Percentiles rank a stretch among this genome's conserved stretches.
phyloP scores from a whole-genome alignment of 1,140 invertebrate species.

The Planococcus citri region DNA sequence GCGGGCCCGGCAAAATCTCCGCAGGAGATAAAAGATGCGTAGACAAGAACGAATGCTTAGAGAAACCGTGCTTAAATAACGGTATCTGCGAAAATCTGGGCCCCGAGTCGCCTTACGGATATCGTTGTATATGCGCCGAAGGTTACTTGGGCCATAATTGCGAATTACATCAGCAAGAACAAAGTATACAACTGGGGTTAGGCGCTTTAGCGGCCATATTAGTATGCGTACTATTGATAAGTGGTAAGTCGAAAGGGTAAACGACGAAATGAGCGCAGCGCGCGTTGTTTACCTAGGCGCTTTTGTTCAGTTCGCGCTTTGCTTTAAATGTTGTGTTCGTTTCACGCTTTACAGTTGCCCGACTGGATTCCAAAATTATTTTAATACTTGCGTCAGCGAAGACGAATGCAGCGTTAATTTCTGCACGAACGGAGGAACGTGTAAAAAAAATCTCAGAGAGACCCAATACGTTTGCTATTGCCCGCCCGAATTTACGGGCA shows the following conservation, averaged over 20 bases:
- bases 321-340: not conserved
- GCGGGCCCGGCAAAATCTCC: constrained; percentile 78
- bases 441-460: constrained; percentile 52
- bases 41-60: constrained; percentile 87
- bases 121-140: constrained; percentile 67
- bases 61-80: constrained; percentile 81
- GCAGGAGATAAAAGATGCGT: constrained; percentile 78
- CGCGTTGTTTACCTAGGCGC: not conserved
- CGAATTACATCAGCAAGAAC: constrained; percentile 80
- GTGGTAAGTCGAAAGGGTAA: constrained; percentile 58
- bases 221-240: constrained; percentile 84
- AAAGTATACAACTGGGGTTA: constrained; percentile 84
- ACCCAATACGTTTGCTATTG: constrained; percentile 62
- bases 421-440: constrained; percentile 59
- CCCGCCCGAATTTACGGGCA: constrained; percentile 57
- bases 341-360: constrained; percentile 47
- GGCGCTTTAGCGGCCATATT: constrained; percentile 84
- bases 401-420: constrained; percentile 58
- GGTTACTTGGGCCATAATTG: constrained; percentile 91
- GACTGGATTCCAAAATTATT: constrained; percentile 47
- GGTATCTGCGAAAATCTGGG: constrained; percentile 80
- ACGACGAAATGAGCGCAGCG: not conserved
- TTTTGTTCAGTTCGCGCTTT: constrained; percentile 14
- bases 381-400: constrained; percentile 54
- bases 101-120: constrained; percentile 55